Conservation (phyloP, 2,888 invertebrate species). For the Xanthorhoe spadicearia region DNA sequence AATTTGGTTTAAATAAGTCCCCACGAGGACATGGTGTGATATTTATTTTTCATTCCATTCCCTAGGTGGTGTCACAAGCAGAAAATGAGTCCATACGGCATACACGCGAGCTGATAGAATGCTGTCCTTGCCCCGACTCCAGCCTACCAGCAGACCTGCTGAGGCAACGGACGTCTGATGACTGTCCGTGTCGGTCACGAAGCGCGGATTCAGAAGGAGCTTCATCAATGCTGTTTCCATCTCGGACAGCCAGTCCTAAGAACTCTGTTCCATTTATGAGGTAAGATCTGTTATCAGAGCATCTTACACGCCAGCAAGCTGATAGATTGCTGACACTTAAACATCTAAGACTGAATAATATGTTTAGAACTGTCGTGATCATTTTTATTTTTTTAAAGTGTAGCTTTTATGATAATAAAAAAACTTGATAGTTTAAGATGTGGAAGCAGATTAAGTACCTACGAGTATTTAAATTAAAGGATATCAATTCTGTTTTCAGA, state of each 20-base stretch:
- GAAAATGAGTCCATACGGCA: constrained; percentile 42
- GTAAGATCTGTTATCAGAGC: background rate
- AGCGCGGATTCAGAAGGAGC: constrained; percentile 62
- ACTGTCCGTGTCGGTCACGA: constrained; percentile 59
- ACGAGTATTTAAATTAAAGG: background rate
- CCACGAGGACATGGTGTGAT: too few species aligned
- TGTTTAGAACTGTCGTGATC: too few species aligned
- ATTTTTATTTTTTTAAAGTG: too few species aligned
- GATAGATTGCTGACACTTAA: too few species aligned
- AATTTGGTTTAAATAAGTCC: too few species aligned
- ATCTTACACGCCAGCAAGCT: too few species aligned
- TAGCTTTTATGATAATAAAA: too few species aligned
- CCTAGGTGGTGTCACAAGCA: constrained; percentile 61
- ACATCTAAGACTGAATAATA: too few species aligned
- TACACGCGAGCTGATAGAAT: constrained; percentile 49
- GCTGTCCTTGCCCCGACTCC: constrained; percentile 66
- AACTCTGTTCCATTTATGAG: constrained; percentile 24
- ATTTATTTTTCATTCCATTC: constrained; percentile 11
- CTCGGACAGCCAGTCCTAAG: constrained; percentile 5
- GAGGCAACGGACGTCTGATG: constrained; percentile 44
- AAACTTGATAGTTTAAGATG: too few species aligned
- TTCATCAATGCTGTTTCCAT: constrained; percentile 63
- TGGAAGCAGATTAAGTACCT: too few species aligned
- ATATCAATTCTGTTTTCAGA: constrained; percentile 48
- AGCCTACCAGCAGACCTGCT: constrained; percentile 28